A percentile compares a stretch with the other conserved stretches of the same genome.
Conservation (phyloP, 2,888 invertebrate species). For the Hemistola chrysoprasaria region DNA sequence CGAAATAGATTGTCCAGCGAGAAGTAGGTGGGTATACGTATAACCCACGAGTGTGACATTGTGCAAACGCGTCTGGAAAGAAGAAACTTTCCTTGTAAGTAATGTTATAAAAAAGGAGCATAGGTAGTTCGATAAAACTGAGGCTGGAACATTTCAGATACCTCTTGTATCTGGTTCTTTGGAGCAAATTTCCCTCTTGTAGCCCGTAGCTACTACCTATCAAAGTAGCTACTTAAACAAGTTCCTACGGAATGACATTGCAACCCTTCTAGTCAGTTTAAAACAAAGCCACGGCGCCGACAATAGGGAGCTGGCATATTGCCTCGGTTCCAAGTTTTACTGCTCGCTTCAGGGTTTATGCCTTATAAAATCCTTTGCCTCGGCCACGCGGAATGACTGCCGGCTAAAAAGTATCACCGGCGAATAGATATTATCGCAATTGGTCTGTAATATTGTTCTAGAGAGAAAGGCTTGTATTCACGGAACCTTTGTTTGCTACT, state of each 20-base stretch:
- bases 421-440: conserved; percentile 60
- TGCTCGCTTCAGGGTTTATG: conserved; percentile 70
- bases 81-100: conserved; percentile 1
- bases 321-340: conserved; percentile 70
- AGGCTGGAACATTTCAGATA: conserved; percentile 16
- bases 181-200: conserved; percentile 27
- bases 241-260: conserved; percentile 41
- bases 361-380: conserved; percentile 68
- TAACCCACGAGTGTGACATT: conserved; percentile 6
- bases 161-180: conserved; percentile 19
- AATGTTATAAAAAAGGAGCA: conserved; percentile 8
- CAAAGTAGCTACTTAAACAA: conserved; percentile 27
- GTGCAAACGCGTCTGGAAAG: neutral
- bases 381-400: conserved; percentile 53
- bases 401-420: conserved; percentile 56
- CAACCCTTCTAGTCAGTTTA: conserved; percentile 58
- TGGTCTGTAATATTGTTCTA: conserved; percentile 52
- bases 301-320: conserved; percentile 70
- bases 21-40: no score
- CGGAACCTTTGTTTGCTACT: conserved; percentile 36
- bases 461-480: conserved; percentile 36
- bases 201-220: conserved; percentile 15
- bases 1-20: no score
- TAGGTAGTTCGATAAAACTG: conserved; percentile 8
- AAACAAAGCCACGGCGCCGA: conserved; percentile 65